Evolutionary conservation across 2,113 vertebrate genomes (phyloP).

Genomic region (Psittacara wagleri): DNA sequence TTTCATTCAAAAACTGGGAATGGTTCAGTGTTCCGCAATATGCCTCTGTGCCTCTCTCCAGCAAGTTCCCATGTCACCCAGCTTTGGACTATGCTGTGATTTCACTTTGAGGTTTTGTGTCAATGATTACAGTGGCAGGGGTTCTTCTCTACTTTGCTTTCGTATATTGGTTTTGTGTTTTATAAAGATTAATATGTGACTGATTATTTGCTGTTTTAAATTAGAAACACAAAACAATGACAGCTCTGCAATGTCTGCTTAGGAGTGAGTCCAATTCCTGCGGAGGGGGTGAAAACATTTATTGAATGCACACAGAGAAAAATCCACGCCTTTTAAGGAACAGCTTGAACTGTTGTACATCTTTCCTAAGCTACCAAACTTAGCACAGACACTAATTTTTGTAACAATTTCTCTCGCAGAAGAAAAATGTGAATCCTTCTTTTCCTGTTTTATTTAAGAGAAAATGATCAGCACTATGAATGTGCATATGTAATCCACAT

Average conservation of each 20-base stretch:
- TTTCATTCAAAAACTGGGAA: neutral
- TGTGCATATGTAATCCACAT: neutral
- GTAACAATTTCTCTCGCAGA: neutral
- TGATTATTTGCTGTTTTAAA: neutral
- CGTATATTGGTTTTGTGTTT: neutral
- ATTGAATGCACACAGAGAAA: neutral
- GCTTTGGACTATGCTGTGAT: neutral
- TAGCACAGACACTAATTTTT: neutral
- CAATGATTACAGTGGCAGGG: neutral
- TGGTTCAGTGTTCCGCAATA: neutral
- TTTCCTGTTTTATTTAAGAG: neutral
- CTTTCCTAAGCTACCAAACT: neutral
- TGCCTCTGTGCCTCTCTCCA: neutral
- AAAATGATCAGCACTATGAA: neutral
- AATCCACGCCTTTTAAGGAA: neutral
- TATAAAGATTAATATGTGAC: neutral
- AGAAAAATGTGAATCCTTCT: neutral
- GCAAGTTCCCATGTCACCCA: neutral
- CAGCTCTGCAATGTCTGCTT: neutral
- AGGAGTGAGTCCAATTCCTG: neutral
- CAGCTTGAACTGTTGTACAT: neutral
- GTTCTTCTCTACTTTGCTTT: neutral
- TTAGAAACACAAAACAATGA: neutral
- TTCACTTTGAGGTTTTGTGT: neutral
- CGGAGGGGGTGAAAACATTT: neutral